Evolutionary conservation across 1,140 invertebrate genomes (phyloP).

Genomic region (Drosophila persimilis): DNA sequence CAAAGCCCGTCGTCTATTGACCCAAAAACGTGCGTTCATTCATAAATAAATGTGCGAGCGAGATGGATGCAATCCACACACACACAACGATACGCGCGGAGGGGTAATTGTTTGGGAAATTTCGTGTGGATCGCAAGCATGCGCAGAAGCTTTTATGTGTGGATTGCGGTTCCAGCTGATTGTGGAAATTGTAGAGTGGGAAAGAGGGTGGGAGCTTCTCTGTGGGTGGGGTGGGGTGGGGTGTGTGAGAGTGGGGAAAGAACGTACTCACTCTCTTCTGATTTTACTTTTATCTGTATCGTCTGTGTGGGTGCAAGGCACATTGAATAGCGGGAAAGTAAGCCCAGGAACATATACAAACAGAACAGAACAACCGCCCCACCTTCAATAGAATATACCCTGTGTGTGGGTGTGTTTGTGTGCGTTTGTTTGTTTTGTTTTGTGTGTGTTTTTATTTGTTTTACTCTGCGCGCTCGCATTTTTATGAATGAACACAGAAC

Average conservation of each 20-base stretch:
- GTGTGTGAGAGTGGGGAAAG: slow-evolving; percentile 21
- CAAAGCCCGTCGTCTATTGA: slow-evolving; percentile 57
- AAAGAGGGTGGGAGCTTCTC: slow-evolving; percentile 2
- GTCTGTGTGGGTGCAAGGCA: slow-evolving; percentile 18
- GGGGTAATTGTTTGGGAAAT: slow-evolving; percentile 82
- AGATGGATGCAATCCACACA: slow-evolving; percentile 49
- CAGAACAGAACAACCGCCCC: too few species aligned
- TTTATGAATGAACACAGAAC: slow-evolving; percentile 65
- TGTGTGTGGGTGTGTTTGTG: slow-evolving; percentile 4
- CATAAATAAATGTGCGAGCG: slow-evolving; percentile 54
- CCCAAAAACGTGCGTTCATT: slow-evolving; percentile 73
- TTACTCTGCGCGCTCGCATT: slow-evolving; percentile 60
- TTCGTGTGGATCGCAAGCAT: slow-evolving; percentile 56
- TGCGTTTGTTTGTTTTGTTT: slow-evolving; percentile 32
- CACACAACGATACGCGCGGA: slow-evolving; percentile 17
- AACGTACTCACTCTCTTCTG: slow-evolving; percentile 22
- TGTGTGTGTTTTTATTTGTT: slow-evolving; percentile 20
- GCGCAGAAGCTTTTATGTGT: slow-evolving; percentile 30
- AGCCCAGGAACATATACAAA: too few species aligned
- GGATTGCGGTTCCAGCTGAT: slow-evolving; percentile 45
- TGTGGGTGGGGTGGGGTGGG: neutral
- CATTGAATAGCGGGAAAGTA: too few species aligned
- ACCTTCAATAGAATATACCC: too few species aligned
- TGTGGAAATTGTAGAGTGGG: neutral
- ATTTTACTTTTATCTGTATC: slow-evolving; percentile 51